phyloP scores from a whole-genome alignment of 2,888 invertebrate genomes.

The Pilophorus perplexus region DNA sequence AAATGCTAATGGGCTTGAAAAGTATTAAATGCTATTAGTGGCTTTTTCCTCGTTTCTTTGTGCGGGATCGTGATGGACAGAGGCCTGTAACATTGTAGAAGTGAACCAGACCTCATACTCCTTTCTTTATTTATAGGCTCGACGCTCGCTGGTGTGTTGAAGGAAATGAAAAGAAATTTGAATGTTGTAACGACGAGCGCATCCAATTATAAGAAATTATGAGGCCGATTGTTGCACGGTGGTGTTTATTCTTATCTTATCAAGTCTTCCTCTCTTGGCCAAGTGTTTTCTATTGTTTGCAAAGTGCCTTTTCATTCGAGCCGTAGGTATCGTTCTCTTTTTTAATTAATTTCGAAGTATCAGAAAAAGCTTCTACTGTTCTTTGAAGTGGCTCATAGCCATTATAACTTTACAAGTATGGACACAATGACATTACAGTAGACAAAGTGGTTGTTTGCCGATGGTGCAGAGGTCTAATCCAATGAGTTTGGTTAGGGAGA shows the following conservation, averaged over 20 bases:
- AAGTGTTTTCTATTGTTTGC: conserved; percentile 37
- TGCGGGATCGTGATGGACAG: neutral
- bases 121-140: conserved; percentile 12
- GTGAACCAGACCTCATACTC: neutral
- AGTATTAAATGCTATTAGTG: conserved; percentile 17
- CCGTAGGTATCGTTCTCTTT: no score
- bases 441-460: no score
- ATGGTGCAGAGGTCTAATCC: no score
- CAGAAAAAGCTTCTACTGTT: no score
- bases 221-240: conserved; percentile 6
- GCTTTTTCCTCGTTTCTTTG: neutral
- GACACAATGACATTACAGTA: no score
- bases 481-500: no score
- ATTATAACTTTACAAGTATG: no score
- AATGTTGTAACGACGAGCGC: conserved; percentile 16
- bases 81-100: neutral
- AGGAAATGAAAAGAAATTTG: conserved; percentile 33
- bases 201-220: conserved; percentile 33
- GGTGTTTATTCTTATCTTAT: conserved; percentile 24
- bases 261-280: neutral
- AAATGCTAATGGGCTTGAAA: conserved; percentile 31
- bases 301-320: conserved; percentile 10
- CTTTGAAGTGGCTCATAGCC: no score
- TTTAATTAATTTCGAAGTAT: no score
- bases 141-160: conserved; percentile 13